Evolutionary conservation across 1,140 invertebrate species (phyloP), one percentile per base, ranked within the genome.

Genomic region (Ips typographus): DNA sequence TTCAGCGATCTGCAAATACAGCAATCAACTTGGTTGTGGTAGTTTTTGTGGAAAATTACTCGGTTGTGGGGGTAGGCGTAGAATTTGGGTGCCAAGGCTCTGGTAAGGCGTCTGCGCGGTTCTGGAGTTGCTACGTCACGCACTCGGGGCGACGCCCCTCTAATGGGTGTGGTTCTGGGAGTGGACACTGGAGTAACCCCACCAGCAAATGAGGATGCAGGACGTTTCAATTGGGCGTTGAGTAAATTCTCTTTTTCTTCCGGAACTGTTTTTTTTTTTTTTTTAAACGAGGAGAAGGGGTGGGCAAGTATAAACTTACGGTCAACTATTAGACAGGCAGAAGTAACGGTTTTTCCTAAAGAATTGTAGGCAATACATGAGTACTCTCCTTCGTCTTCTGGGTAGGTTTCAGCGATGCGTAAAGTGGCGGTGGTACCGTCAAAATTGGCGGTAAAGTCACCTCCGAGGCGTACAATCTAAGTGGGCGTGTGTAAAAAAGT

Each of bases 311-410:
- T 2, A 36, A 43, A 81, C 81, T 88, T 83, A 93, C 91, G 86
- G 80, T 93, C 90, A 5, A 94, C 91, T 39, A 92, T 85, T 3
- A 94, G 83, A 77, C 90, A 92, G 2, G 91, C 90, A 1, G 90
- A 91, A 2, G 91, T 92, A 49, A 86, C 85, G 0, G 90, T 89
- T 77, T 91, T 90, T 52, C 94, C 94, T 57, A 93, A 83, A 68
- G 88, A 86, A 77, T 95, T 95, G 73, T 86, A 87, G 4, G 90
- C 92, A 55, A 92, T 87, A 76, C 93, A 95, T 1, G 88, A 90
- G 78, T 95, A 96, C 73, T 92, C 90, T n/a, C 94, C 94, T 74
- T 94, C 91, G 78, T 96, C 94, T 76, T 94, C 92, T 0, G 92
- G 91, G 73, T 90, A 91, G 22, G 94, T 89, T 63, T 90, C 87